Evolutionary conservation across 2,797 vertebrate species (phyloP).

Genomic region (Acipenser oxyrinchus): DNA sequence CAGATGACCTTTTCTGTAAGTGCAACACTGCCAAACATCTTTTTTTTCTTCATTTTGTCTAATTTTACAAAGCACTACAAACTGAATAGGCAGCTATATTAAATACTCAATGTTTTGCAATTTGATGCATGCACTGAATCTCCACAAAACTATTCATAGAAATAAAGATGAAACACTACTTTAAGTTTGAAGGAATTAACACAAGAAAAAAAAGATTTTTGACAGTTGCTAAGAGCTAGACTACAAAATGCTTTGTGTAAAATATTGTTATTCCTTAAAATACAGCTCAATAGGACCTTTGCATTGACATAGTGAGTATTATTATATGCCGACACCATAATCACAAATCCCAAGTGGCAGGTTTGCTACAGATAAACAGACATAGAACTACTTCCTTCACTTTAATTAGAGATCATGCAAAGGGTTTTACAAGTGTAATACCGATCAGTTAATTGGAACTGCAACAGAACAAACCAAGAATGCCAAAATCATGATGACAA

Average conservation of each 20-base stretch:
- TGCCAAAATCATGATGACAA: slow-evolving; percentile 9
- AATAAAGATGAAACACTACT: too few relatives aligned
- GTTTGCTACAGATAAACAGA: not conserved
- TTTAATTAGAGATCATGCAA: slow-evolving; percentile 21
- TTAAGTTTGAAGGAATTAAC: too few relatives aligned
- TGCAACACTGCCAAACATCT: too few relatives aligned
- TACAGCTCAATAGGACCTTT: slow-evolving; percentile 6
- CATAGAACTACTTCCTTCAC: slow-evolving; percentile 13
- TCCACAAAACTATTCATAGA: too few relatives aligned
- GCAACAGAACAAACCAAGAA: slow-evolving; percentile 11
- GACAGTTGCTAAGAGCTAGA: not conserved
- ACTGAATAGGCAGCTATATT: too few relatives aligned
- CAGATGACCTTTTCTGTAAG: too few relatives aligned
- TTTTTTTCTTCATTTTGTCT: too few relatives aligned
- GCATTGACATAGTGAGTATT: not conserved
- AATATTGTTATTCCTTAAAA: not conserved
- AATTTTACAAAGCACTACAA: too few relatives aligned
- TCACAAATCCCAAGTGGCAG: slow-evolving; percentile 10
- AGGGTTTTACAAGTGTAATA: slow-evolving; percentile 31
- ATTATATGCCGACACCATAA: not conserved
- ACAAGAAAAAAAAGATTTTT: too few relatives aligned
- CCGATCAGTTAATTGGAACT: slow-evolving; percentile 24
- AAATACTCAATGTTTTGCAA: too few relatives aligned
- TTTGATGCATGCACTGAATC: too few relatives aligned
- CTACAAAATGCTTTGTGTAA: not conserved